A percentile compares a stretch with the other conserved stretches of the same genome.
These are phyloP conservation scores for Aplysina aerophoba DNA, from an alignment of 37 sponge, comb jelly and placozoan genomes.

Conservation along the genomic window DNA sequence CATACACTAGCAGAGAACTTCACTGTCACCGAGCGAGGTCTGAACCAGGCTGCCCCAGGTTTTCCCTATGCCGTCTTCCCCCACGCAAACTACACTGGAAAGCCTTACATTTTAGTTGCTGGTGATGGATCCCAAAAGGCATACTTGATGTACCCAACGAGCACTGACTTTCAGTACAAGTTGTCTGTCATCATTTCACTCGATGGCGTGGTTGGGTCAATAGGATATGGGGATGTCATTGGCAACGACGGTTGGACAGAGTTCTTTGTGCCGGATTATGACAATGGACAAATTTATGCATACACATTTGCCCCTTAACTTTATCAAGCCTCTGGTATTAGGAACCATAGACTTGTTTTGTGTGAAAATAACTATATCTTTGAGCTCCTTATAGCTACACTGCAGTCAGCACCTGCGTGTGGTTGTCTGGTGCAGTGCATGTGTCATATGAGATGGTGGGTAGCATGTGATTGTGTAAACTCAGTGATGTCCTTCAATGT, in stretches of 20 bases:
- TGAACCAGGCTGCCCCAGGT: conserved; percentile 50
- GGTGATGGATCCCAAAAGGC: conserved; percentile 61
- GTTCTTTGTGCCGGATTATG: conserved; percentile 63
- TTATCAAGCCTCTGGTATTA: no score
- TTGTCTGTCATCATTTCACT: conserved; percentile 30
- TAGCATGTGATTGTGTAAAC: no score
- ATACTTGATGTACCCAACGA: conserved; percentile 39
- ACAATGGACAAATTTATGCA: conserved; percentile 32
- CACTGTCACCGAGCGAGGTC: conserved; percentile 36
- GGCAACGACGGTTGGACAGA: conserved; percentile 40
- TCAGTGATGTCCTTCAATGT: no score
- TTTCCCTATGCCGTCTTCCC: conserved; percentile 46
- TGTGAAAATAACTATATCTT: no score
- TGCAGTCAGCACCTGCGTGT: no score
- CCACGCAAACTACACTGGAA: conserved; percentile 18
- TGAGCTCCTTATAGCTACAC: no score
- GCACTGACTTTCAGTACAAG: conserved; percentile 35
- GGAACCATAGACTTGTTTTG: no score
- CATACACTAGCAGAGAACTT: conserved; percentile 40
- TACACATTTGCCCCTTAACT: conserved; percentile 56
- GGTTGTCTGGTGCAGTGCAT: no score
- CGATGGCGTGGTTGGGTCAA: conserved; percentile 43
- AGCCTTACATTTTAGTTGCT: conserved; percentile 48
- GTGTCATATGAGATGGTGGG: no score
- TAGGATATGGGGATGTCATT: conserved; percentile 30